Evolutionary conservation across 2,113 vertebrate genomes (phyloP), one percentile per base, ranked within the genome.

Genomic region (Phrynosoma blainvillii): DNA sequence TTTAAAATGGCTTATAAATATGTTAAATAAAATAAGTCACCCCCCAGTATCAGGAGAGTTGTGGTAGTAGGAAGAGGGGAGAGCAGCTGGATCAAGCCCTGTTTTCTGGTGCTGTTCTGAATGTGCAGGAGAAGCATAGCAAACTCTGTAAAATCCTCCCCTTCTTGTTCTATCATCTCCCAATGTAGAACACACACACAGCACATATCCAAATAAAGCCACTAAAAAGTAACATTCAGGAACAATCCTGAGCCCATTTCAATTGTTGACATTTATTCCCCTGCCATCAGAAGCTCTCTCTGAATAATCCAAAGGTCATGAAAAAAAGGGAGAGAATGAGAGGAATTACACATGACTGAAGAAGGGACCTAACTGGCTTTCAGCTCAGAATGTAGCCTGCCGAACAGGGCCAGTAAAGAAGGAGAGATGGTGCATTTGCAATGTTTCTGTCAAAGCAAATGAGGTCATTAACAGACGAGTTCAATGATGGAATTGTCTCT

Each of bases 391-490:
- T 90, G 84, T 82, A 82, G 84, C 80, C 2, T 91, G 88, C 81
- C 68, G 62, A 96, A 95, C 94, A 86, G 66, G 66, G 40, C 92
- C 89, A 88, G 84, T 88, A 91, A 92, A 95, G 87, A 30, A 30
- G 0, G 62, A 0, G 92, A 89, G 89, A 94, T 71, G 86, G 68
- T 73, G 93, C 94, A 94, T 96, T 95, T 80, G 81, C 95, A 96
- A 95, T 92, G 92, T 80, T 95, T 95, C 96, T 96, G 96, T 97
- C 96, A 97, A 95, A 97, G 94, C 94, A 96, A 97, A 97, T 95
- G 86, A 97, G 96, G 95, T 97, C 95, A 96, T 97, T 97, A 97
- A 96, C 96, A 96, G 96, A 97, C 87, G 89, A 97, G 95, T 94
- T 95, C 94, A 36, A 89, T 96, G 96, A 97, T 96, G 93, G 96